phyloP scores from a whole-genome alignment of 1,140 invertebrate species.

The Drosophila micromelanica region DNA sequence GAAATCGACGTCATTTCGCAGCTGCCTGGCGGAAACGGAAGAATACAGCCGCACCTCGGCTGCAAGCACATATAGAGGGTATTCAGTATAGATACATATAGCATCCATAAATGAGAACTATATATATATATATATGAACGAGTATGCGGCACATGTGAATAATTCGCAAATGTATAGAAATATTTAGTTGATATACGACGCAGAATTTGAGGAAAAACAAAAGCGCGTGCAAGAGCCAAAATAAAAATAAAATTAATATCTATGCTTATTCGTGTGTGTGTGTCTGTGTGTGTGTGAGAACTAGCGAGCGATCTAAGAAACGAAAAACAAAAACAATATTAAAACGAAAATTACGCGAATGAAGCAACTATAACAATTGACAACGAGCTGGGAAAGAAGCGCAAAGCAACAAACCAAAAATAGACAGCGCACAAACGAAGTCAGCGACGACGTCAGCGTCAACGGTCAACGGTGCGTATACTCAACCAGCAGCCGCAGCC shows the following conservation, averaged over 20 bases:
- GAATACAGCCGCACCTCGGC: conserved; percentile 28
- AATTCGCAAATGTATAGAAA: conserved; percentile 48
- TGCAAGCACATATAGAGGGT: conserved; percentile 5
- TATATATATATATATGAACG: conserved; percentile 38
- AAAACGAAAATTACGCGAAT: conserved; percentile 73
- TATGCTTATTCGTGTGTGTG: conserved; percentile 31
- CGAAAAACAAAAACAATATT: conserved; percentile 34
- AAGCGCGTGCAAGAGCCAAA: conserved; percentile 60
- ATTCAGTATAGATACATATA: conserved; percentile 23
- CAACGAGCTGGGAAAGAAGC: conserved; percentile 54
- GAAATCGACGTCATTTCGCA: conserved; percentile 31
- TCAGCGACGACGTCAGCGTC: conserved; percentile 38
- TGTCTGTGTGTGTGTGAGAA: conserved; percentile 46
- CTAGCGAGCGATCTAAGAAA: conserved; percentile 62
- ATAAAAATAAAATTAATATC: conserved; percentile 52
- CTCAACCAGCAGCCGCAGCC: conserved; percentile 37
- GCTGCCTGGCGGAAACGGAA: conserved; percentile 67
- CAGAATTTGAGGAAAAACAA: conserved; percentile 44
- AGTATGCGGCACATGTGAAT: conserved; percentile 56
- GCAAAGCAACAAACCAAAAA: conserved; percentile 80
- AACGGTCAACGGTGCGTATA: conserved; percentile 76
- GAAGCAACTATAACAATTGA: conserved; percentile 55
- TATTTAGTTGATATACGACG: conserved; percentile 5
- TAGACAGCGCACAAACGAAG: conserved; percentile 50
- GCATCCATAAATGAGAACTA: conserved; percentile 27